phyloP scores from a whole-genome alignment of 1,140 invertebrate genomes.

The Goniozus legneri region DNA sequence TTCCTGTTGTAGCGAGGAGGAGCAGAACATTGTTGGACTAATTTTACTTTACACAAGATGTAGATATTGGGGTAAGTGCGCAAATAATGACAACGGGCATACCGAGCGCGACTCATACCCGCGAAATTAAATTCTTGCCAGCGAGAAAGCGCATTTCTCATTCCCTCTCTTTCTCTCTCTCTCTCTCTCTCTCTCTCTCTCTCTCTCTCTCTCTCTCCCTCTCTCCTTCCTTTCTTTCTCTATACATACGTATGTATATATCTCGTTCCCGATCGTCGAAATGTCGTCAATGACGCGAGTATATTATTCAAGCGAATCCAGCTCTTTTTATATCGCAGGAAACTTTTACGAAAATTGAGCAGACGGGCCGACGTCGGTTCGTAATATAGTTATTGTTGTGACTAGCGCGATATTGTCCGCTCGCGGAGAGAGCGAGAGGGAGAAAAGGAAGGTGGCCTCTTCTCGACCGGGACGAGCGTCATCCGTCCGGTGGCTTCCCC shows the following conservation, averaged over 20 bases:
- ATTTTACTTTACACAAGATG: too few species aligned
- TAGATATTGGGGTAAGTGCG: too few species aligned
- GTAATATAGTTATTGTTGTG: slow-evolving; percentile 21
- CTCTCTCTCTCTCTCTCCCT: slow-evolving; percentile 7
- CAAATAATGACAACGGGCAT: too few species aligned
- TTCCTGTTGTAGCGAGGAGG: too few species aligned
- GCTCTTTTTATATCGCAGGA: slow-evolving; percentile 7
- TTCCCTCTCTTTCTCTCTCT: slow-evolving; percentile 4
- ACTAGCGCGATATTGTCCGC: background rate
- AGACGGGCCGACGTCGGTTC: slow-evolving; percentile 12
- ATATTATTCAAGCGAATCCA: too few species aligned
- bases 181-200: background rate
- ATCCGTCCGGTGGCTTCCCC: too few species aligned
- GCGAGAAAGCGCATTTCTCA: too few species aligned
- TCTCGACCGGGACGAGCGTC: too few species aligned
- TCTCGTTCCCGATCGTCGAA: slow-evolving; percentile 13
- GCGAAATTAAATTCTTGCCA: too few species aligned
- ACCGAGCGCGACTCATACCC: too few species aligned
- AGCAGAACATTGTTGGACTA: too few species aligned
- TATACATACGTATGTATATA: slow-evolving; percentile 11
- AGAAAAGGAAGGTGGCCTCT: background rate
- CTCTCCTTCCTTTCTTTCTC: slow-evolving; percentile 10
- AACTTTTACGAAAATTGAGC: slow-evolving; percentile 11
- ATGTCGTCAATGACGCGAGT: slow-evolving; percentile 9
- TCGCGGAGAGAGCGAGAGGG: background rate